Evolutionary conservation across 2,888 invertebrate species (phyloP), one percentile per base, ranked within the genome.

Genomic region (Microctonus aethiopoides): DNA sequence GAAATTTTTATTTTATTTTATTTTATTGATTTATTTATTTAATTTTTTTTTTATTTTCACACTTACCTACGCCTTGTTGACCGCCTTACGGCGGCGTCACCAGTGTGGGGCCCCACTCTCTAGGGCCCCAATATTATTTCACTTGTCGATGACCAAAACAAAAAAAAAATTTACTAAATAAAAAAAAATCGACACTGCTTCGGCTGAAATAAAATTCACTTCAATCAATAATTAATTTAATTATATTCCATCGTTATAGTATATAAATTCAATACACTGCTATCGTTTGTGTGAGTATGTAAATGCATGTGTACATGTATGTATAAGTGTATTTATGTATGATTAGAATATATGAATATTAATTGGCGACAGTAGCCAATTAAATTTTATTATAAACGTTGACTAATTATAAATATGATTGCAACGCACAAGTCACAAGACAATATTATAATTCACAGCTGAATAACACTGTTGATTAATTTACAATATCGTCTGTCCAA

Each of bases 31-130:
- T 29, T 29, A 29, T 29, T 29, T 29, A 29, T 5, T 29, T 10
- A 0, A 59, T 24, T 41, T 64, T 46, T 32, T 20, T 22, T 66
- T 68, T n/a, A n/a, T 68, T 63, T 71, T 20, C 5, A 51, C n/a
- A 39, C 51, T 52, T 16, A 61, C 51, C 41, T 39, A 34, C 74
- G 75, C 75, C 59, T 70, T 46, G 70, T 75, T 65, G 70, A 77
- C 83, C 85, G 84, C 85, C 85, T 79, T 67, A 57, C 74, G 85
- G 85, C 85, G 84, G 83, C 54, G 74, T 65, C 74, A 74, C 57
- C 54, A 60, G 68, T 77, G 79, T 79, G 78, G 84, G 84, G 84
- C 81, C 84, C 84, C 83, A 78, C 79, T 80, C 75, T 79, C 76
- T 75, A 80, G 82, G 84, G 83, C 84, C 84, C 84, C 82, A 66